Conservation (phyloP, 2,113 vertebrate genomes). For the Pundamilia nyererei region DNA sequence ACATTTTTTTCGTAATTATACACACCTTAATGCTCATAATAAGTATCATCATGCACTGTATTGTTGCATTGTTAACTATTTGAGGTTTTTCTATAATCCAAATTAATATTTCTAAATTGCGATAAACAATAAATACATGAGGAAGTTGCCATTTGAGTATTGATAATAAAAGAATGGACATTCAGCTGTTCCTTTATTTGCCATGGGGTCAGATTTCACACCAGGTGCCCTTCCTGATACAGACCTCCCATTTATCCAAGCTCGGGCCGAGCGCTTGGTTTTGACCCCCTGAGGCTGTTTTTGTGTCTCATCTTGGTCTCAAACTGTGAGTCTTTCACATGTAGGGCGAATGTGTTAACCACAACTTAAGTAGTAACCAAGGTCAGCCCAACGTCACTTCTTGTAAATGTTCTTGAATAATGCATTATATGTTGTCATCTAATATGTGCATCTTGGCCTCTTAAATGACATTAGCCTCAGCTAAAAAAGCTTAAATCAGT, state of each 20-base stretch:
- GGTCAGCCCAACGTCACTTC: not conserved
- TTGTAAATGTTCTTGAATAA: not conserved
- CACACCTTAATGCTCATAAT: not conserved
- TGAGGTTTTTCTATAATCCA: not conserved
- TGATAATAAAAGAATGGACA: not conserved
- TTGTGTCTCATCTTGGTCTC: not conserved
- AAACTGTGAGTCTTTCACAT: not conserved
- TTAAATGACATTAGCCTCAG: not conserved
- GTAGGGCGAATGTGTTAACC: not conserved
- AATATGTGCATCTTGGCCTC: not conserved
- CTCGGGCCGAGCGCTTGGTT: not conserved
- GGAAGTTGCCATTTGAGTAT: not conserved
- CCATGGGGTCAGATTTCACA: not conserved
- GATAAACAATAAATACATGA: not conserved
- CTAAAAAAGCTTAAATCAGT: not conserved
- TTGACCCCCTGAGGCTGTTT: not conserved
- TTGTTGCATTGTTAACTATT: not conserved
- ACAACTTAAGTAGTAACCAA: not conserved
- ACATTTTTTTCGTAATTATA: not conserved
- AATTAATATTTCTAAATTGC: not conserved
- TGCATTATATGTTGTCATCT: not conserved
- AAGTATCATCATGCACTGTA: not conserved
- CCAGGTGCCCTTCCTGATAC: not conserved
- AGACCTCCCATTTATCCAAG: not conserved
- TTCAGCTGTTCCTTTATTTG: not conserved